Base-by-base conservation (phyloP, 2,113 vertebrate genomes). In the Malurus alboscapulatus region DNA sequence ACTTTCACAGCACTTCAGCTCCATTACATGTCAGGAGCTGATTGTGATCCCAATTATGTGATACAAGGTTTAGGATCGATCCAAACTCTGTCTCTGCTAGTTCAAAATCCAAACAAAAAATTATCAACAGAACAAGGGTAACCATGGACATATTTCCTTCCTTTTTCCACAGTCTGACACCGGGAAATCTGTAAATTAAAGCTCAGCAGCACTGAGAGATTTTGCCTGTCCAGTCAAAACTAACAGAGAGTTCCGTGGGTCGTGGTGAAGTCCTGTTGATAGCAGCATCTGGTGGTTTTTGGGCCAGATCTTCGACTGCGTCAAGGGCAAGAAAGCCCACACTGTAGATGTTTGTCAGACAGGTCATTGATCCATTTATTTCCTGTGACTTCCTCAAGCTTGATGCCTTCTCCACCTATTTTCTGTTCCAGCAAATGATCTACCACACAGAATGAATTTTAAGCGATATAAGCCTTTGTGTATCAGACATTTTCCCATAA, bases 401-500 rank as follows among this genome's bases (percentile, higher is more conserved):
- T 87, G 27, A 72, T 78, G 53, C 34, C 50, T 84, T 87, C 42
- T 84, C 58, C 54, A 47, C 89, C 29, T 72, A 72, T 54, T 48
- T 73, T 69, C 51, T 85, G 30, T 82, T 90, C 82, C 87, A 88
- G 80, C 6, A 88, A 75, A 9, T 88, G 22, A 58, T 54, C 65
- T 91, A 75, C 93, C 47, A 0, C 88, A 83, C 40, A 73, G 42
- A 42, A 87, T 50, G 69, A 79, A 69, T 88, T 79, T 79, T 65
- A 69, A 21, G 8, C 6, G 51, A 84, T 75, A 73, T 27, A 87
- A 84, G 55, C 61, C 66, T 85, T 93, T 26, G 32, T 73, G 34
- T 68, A 68, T 78, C 61, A 94, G 67, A 80, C 12, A 50, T 69
- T 84, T 81, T 79, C 71, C 78, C n/a, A n/a, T 87, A 95, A 96